Percentiles rank a stretch among this genome's conserved stretches.
These are phyloP conservation scores for Varecia variegata DNA, from an alignment of 2,797 vertebrate species.

Conservation along the genomic window DNA sequence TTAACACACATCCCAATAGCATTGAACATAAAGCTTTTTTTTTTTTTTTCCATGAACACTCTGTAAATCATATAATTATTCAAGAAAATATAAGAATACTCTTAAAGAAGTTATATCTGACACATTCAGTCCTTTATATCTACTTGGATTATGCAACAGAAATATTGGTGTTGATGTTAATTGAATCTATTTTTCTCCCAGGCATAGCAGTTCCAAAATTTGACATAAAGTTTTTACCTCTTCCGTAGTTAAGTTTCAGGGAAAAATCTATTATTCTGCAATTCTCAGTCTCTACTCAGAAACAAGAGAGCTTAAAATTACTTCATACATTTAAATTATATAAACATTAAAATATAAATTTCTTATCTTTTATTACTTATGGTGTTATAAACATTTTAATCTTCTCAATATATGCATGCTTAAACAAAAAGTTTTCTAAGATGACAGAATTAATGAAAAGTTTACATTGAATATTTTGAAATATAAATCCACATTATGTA, in stretches of 20 bases:
- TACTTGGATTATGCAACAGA: slow-evolving; percentile 14
- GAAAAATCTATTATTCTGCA: neutral
- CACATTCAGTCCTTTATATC: neutral
- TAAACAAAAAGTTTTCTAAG: neutral
- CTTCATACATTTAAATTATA: neutral
- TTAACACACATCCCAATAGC: neutral
- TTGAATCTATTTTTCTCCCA: slow-evolving; percentile 7
- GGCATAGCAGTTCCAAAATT: neutral
- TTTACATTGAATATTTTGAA: neutral
- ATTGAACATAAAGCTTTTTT: neutral
- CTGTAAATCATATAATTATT: slow-evolving; percentile 39
- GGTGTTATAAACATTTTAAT: neutral
- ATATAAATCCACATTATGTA: neutral
- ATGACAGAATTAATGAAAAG: neutral
- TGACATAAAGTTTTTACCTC: neutral
- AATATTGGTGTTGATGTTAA: slow-evolving; percentile 37
- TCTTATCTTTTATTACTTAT: neutral
- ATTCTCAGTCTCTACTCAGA: neutral
- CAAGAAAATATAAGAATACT: neutral
- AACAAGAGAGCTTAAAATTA: neutral
- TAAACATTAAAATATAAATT: neutral
- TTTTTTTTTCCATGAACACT: slow-evolving; percentile 10
- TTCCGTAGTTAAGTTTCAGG: neutral
- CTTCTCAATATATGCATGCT: neutral
- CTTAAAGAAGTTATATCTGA: neutral